These are phyloP conservation scores for Acanthurus lineatus DNA, from an alignment of 2,797 vertebrate genomes.

Conservation along the genomic window DNA sequence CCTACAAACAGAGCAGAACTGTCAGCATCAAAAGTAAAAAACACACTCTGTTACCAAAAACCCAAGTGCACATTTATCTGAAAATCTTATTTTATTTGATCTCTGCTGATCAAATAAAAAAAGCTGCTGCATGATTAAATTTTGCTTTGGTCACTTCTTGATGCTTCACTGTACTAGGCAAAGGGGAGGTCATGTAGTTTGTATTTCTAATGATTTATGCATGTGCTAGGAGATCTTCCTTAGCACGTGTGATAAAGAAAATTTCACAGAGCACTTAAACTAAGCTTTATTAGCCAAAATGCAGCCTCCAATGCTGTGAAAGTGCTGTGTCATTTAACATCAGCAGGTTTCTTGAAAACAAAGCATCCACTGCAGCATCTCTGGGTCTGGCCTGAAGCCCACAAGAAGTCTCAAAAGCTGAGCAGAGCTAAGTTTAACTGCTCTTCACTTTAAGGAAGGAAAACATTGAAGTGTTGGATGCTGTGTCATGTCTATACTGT, in stretches of 20 bases:
- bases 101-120: slow-evolving; percentile 3
- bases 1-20: slow-evolving; percentile 79
- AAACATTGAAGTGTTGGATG: slow-evolving; percentile 5
- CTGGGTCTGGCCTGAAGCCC: slow-evolving; percentile 1
- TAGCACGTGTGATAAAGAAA: too few species aligned
- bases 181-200: neutral
- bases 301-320: neutral
- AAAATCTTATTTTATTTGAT: slow-evolving; percentile 1
- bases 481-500: slow-evolving; percentile 33
- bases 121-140: neutral
- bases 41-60: slow-evolving; percentile 1
- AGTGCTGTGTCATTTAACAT: neutral
- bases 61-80: neutral
- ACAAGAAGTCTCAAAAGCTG: slow-evolving; percentile 36
- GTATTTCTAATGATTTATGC: slow-evolving; percentile 53
- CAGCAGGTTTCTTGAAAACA: slow-evolving; percentile 10
- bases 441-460: slow-evolving; percentile 6
- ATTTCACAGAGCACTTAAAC: too few species aligned
- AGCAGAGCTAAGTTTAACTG: slow-evolving; percentile 4
- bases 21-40: neutral
- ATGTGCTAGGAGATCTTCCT: neutral
- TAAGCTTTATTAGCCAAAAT: too few species aligned
- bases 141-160: slow-evolving; percentile 20
- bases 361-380: neutral
- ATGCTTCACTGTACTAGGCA: slow-evolving; percentile 19